Evolutionary conservation across 2,888 invertebrate genomes (phyloP), one percentile per base, ranked within the genome.

Genomic region (Palloptera scutellata): DNA sequence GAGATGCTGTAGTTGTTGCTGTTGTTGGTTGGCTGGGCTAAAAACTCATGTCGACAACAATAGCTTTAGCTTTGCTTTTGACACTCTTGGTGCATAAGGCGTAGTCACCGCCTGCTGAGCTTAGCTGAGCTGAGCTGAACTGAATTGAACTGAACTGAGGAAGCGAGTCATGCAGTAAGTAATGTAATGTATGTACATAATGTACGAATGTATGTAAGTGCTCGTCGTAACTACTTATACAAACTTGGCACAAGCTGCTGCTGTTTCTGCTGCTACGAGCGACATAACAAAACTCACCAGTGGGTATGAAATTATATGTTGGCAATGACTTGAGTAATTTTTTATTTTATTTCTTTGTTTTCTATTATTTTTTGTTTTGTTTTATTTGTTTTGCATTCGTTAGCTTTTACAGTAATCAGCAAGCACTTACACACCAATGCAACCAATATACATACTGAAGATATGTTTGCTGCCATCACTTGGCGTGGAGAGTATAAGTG

Each of bases 31-130:
- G n/a, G n/a, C n/a, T n/a, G n/a, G n/a, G 12, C 51, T 48, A 48
- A 67, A 72, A 30, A 72, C 70, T 71, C 73, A 73, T 74, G 73
- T 82, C 79, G 81, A 81, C 81, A 81, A 81, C 81, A 81, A 82
- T 80, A 77, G 81, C 80, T 81, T 81, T 81, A 80, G 81, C 79
- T 80, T 82, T 81, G 81, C 82, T 81, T 81, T 81, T 81, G 81
- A 81, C 81, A 82, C 82, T 81, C 30, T 30, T 30, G 6, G 30
- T 30, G 6, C 30, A n/a, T n/a, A 30, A 30, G 30, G 30, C 30
- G 30, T 30, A 30, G 30, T 30, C 30, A 30, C 30, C 30, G 2
- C 30, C 30, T 30, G 30, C 30, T 30, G 30, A 78, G 30, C 66
- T 66, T 69, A 62, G 53, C 64, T 70, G 70, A 71, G 69, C 72